Evolutionary conservation across 2,888 invertebrate genomes (phyloP), one percentile per base, ranked within the genome.

Genomic region (Blastobasis lacticolella): DNA sequence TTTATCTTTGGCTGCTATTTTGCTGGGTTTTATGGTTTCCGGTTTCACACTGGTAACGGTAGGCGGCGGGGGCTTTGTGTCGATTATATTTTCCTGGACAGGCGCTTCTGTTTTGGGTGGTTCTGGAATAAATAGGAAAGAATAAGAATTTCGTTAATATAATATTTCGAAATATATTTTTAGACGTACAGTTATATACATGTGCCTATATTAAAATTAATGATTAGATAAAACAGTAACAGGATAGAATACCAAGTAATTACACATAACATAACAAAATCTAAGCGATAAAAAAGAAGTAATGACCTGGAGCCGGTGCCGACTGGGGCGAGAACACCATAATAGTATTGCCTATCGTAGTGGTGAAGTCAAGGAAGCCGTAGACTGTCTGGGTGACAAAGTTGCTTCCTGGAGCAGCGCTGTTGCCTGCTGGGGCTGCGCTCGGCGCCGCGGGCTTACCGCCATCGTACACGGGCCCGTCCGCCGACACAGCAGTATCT

Each of bases 251-350:
- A 23, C 23, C 23, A 23, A 23, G 23, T 23, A 23, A 23, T 23
- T 23, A 2, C 23, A 23, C 23, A 23, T 23, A 23, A 23, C 23
- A 23, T 23, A 23, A 2, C 23, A 3, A 23, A n/a, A 3, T 23
- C 3, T 23, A 49, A 45, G 40, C 45, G 44, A 59, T 49, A 47
- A 49, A 49, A 54, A 60, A 49, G 43, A 57, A 49, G 60, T 61
- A 66, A 63, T 73, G 76, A 93, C 94, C 93, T 87, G 92, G 89
- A 73, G 91, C 81, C 36, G 94, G 92, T 37, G 92, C 92, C 66
- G 95, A 96, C 66, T 96, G 94, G 0, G 97, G 97, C 0, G 96
- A 97, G 80, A 97, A 97, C 41, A 97, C 94, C 95, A 97, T 97
- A 50, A 97, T 94, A 9, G 97, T 97, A 76, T 96, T 95, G 57